Conservation (phyloP, 1,140 invertebrate genomes). For the Coelopa frigida region DNA sequence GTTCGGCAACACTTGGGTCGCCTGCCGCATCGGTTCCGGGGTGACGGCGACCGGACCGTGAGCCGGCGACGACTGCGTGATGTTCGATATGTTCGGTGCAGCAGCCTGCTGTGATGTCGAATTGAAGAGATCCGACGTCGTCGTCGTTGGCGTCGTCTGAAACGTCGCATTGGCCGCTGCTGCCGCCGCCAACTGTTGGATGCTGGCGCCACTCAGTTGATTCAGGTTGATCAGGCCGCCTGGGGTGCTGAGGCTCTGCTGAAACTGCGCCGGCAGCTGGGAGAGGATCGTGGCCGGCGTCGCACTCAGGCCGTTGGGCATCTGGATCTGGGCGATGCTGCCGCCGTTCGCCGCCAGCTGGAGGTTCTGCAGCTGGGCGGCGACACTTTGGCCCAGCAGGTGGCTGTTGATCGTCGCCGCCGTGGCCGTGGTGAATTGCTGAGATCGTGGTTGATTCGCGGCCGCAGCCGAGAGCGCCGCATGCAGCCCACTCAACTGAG, state of each 20-base stretch:
- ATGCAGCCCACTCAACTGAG: constrained; percentile 37
- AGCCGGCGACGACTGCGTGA: constrained; percentile 31
- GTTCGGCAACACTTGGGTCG: constrained; percentile 30
- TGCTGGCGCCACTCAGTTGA: constrained; percentile 35
- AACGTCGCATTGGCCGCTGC: constrained; percentile 21
- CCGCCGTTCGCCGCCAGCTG: constrained; percentile 36
- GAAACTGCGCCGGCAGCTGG: constrained; percentile 37
- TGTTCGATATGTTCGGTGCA: neutral
- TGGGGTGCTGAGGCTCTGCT: constrained; percentile 36
- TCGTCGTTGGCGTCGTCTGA: constrained; percentile 27
- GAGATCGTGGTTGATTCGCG: constrained; percentile 41
- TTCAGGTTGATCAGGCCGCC: constrained; percentile 32
- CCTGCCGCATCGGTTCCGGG: constrained; percentile 33
- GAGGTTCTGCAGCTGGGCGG: constrained; percentile 39
- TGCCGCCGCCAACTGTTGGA: constrained; percentile 39
- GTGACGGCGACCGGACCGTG: constrained; percentile 33
- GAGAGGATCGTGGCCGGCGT: constrained; percentile 26
- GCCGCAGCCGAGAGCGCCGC: constrained; percentile 26
- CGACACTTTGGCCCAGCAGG: constrained; percentile 37
- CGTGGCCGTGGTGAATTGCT: constrained; percentile 38
- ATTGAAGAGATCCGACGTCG: constrained; percentile 22
- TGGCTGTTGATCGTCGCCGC: constrained; percentile 41
- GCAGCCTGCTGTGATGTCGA: neutral
- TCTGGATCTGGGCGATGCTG: constrained; percentile 39
- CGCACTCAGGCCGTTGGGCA: constrained; percentile 36